Percentiles rank a stretch among this genome's conserved stretches.
phyloP scores from a whole-genome alignment of 2,888 invertebrate species.

The Eumacrocentrus americanus region DNA sequence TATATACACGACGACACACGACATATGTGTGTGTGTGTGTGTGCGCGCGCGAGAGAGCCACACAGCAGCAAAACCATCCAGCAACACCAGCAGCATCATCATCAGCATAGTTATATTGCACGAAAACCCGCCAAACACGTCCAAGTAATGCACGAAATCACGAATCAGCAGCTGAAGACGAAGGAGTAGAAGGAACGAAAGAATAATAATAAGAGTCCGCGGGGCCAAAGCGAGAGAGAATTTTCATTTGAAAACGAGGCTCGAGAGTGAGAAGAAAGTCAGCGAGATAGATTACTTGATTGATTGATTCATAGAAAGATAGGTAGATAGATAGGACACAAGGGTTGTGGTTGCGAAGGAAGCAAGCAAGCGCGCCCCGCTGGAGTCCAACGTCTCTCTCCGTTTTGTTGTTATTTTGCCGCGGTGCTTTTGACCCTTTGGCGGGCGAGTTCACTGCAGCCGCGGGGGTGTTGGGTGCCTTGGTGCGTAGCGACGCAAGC shows the following conservation, averaged over 20 bases:
- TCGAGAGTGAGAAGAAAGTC: conserved; percentile 17
- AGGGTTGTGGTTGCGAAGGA: conserved; percentile 12
- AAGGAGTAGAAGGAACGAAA: not conserved
- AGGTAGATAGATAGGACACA: no score
- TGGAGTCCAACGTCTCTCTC: conserved; percentile 33
- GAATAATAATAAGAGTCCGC: not conserved
- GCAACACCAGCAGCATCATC: conserved; percentile 14
- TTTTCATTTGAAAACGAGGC: conserved; percentile 19
- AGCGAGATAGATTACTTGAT: conserved; percentile 12
- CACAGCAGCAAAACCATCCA: conserved; percentile 11
- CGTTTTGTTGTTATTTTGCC: conserved; percentile 59
- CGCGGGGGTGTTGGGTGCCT: conserved; percentile 52
- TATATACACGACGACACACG: conserved; percentile 35
- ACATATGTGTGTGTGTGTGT: conserved; percentile 43
- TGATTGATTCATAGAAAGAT: no score
- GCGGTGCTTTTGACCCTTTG: conserved; percentile 59
- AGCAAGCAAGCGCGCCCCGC: not conserved
- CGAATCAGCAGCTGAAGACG: not conserved
- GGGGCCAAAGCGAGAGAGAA: conserved; percentile 3
- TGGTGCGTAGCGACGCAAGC: conserved; percentile 32
- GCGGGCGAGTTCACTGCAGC: conserved; percentile 59
- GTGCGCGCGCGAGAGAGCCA: conserved; percentile 28
- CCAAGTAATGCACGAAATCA: conserved; percentile 36
- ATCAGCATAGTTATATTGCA: conserved; percentile 27
- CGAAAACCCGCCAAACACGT: conserved; percentile 56